Evolutionary conservation across 2,888 invertebrate species (phyloP).

Genomic region (Aricia artaxerxes): DNA sequence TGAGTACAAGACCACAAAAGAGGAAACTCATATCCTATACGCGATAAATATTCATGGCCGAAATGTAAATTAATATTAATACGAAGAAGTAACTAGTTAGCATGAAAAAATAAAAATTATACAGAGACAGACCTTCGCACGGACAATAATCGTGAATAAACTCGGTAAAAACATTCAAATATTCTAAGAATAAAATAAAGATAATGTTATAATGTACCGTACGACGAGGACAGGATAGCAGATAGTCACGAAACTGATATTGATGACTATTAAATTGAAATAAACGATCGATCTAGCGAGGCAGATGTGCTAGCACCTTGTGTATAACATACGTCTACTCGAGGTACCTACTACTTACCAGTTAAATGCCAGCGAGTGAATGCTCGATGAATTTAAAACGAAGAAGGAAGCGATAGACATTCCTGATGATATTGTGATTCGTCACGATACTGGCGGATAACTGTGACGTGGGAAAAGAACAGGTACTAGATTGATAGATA

Average conservation of each 20-base stretch:
- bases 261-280: slow-evolving; percentile 9
- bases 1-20: background rate
- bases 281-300: slow-evolving; percentile 3
- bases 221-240: background rate
- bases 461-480: background rate
- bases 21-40: slow-evolving; percentile 17
- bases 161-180: background rate
- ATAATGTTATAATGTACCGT: slow-evolving; percentile 4
- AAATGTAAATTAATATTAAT: slow-evolving; percentile 14
- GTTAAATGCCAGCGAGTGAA: background rate
- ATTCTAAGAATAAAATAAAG: background rate
- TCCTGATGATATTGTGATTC: slow-evolving; percentile 15
- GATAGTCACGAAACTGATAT: background rate
- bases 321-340: background rate
- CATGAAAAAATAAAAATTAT: slow-evolving; percentile 3
- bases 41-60: slow-evolving; percentile 12
- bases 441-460: slow-evolving; percentile 2
- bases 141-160: background rate
- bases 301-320: slow-evolving; percentile 17
- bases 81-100: slow-evolving; percentile 15
- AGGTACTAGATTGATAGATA: background rate
- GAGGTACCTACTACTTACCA: background rate
- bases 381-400: background rate
- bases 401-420: slow-evolving; percentile 1
- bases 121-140: background rate